Base-by-base conservation (phyloP, 1,140 invertebrate genomes). In the Drosophila orosa region DNA sequence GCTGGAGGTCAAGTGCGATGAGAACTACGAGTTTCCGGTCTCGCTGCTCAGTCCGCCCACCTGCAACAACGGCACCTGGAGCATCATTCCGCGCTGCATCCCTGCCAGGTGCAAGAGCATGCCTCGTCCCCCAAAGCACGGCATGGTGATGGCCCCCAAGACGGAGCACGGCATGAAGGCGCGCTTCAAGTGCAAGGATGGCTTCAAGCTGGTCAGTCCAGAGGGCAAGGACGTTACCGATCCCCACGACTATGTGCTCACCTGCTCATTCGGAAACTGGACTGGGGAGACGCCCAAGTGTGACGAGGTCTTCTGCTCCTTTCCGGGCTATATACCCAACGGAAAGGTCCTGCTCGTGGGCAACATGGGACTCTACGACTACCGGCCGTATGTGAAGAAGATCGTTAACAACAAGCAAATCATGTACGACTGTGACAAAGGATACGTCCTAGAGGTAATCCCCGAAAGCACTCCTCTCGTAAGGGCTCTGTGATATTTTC, bases 341-440 rank as follows among this genome's bases (percentile, higher is more conserved):
- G 98, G 98, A 9, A 97, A 98, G 91, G 97, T 99, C 0, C 93
- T 99, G 13, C 92, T 99, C 1, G 98, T 99, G 3, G 98, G 98
- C 4, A 98, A 98, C 85, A 99, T 99, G 97, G 98, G 98, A 0
- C 94, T 98, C 33, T 99, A 99, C 92, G 98, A 99, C 91, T 99
- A 99, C 91, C 93, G 98, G n/a, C 96, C 97, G 0, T 99, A 99
- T 90, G 98, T 99, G 0, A 95, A 95, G 82, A 98, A 97, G 93
- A 94, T 95, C n/a, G 94, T 95, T 1, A 98, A 98, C 92, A 98
- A 99, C 87, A 97, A 98, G 75, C 97, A 99, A 91, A 99, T 99
- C 29, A 97, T 98, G 95, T 99, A 98, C 92, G 97, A 98, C 78
- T 99, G 98, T 91, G 95, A 98, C 68, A 97, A 97, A 87, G 97